A percentile compares a stretch with the other conserved stretches of the same genome.
phyloP scores from a whole-genome alignment of 2,888 invertebrate genomes.

The Aelia acuminata region DNA sequence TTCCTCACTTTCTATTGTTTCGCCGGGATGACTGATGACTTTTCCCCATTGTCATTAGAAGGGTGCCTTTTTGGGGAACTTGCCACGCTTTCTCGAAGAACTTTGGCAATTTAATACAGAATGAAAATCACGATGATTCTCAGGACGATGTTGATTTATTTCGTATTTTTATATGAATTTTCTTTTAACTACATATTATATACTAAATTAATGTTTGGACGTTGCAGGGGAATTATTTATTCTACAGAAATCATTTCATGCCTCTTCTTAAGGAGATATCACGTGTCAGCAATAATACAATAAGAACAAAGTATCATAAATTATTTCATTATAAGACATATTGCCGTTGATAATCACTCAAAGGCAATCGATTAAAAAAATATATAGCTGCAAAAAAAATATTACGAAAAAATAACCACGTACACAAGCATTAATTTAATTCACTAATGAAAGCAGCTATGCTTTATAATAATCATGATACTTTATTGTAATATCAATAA shows the following conservation, averaged over 20 bases:
- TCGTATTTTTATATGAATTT: no score
- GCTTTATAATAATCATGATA: neutral
- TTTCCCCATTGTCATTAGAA: neutral
- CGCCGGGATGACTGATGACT: neutral
- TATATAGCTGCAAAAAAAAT: neutral
- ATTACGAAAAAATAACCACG: neutral
- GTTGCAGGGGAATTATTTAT: no score
- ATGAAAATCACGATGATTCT: neutral
- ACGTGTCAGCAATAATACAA: neutral
- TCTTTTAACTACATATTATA: no score
- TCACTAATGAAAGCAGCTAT: neutral
- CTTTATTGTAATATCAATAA: neutral
- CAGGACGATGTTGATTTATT: neutral
- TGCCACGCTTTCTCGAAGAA: slow-evolving; percentile 20
- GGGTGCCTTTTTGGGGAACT: neutral
- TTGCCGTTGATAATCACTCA: neutral
- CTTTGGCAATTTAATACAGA: neutral
- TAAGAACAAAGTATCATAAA: neutral
- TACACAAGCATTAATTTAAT: neutral
- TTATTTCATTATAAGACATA: neutral
- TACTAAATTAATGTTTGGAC: no score
- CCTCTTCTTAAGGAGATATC: neutral
- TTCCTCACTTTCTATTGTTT: slow-evolving; percentile 25
- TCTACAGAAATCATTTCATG: neutral
- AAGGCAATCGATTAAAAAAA: neutral